Conservation (phyloP, 2,797 vertebrate genomes). For the Onychomys leucogaster region DNA sequence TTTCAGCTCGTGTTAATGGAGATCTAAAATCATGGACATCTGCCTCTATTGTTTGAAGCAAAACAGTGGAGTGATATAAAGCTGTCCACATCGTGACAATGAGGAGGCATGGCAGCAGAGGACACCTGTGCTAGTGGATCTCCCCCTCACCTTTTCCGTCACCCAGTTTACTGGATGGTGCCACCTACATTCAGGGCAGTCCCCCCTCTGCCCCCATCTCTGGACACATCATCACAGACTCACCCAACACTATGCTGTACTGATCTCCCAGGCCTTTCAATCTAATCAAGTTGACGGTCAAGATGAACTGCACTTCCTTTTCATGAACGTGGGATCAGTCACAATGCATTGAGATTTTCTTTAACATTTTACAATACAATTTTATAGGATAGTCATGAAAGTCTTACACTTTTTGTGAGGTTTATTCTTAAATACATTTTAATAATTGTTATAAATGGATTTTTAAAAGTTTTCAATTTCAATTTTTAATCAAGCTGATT, state of each 20-base stretch:
- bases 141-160: not conserved
- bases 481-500: not conserved
- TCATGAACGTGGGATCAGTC: not conserved
- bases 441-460: not conserved
- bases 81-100: not conserved
- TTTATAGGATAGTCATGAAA: not conserved
- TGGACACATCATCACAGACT: not conserved
- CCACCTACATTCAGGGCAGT: not conserved
- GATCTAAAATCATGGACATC: not conserved
- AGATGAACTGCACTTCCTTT: not conserved
- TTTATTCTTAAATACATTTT: slow-evolving; percentile 10
- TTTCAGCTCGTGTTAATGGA: not conserved
- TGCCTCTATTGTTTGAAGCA: not conserved
- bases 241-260: not conserved
- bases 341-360: not conserved
- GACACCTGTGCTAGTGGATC: not conserved
- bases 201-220: too few relatives aligned
- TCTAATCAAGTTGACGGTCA: not conserved
- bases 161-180: not conserved
- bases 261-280: not conserved
- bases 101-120: not conserved
- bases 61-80: too few relatives aligned
- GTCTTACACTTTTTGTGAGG: not conserved
- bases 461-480: not conserved
- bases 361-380: not conserved